Conservation (phyloP, 2,888 invertebrate species). For the Lasioglossum pauxillum region DNA sequence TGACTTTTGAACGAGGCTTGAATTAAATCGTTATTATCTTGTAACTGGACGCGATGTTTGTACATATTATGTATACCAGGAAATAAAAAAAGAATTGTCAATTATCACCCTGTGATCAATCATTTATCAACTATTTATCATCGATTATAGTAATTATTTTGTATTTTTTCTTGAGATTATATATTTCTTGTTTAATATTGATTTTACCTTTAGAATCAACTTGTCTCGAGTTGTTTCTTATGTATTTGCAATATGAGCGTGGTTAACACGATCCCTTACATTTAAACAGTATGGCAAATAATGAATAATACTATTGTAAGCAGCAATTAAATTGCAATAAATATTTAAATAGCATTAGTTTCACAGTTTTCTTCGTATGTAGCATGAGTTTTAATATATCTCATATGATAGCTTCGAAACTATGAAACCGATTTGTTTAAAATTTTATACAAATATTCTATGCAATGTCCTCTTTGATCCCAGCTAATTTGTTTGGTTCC, state of each 20-base stretch:
- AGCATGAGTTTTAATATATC: neutral
- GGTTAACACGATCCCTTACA: neutral
- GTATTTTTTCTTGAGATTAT: neutral
- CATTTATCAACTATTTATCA: constrained; percentile 7
- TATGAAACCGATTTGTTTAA: neutral
- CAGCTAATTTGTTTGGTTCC: neutral
- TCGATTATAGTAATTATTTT: neutral
- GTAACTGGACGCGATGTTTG: constrained; percentile 52
- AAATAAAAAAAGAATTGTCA: constrained; percentile 32
- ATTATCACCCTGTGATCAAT: constrained; percentile 49
- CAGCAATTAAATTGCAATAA: neutral
- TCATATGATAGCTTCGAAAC: neutral
- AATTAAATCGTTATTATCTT: constrained; percentile 30
- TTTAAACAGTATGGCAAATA: neutral
- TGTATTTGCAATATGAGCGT: neutral
- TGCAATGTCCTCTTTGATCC: neutral
- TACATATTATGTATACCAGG: constrained; percentile 47
- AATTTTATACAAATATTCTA: neutral
- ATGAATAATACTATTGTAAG: neutral
- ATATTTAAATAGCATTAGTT: neutral
- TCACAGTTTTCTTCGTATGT: neutral
- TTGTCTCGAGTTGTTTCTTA: neutral
- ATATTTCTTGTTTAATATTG: neutral
- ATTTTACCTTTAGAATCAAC: neutral
- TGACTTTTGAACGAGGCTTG: constrained; percentile 34